Percentiles rank a stretch among this genome's conserved stretches.
Evolutionary conservation across 1,140 invertebrate species (phyloP).

Genomic region (Capitella teleta): DNA sequence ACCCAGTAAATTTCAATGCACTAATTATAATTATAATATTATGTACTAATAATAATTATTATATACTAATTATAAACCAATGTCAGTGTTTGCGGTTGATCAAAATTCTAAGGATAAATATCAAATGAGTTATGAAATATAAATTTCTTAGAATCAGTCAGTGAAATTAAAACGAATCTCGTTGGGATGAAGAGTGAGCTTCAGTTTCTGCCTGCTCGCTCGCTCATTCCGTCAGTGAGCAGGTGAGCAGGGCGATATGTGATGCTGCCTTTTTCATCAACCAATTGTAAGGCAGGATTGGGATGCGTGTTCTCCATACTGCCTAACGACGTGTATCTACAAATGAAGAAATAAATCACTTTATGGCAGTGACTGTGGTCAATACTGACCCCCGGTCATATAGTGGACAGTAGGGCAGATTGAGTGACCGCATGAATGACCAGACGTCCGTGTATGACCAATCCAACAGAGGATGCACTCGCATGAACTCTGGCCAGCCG

Average conservation of each 20-base stretch:
- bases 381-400: slow-evolving; percentile 67
- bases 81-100: no score
- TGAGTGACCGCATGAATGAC: slow-evolving; percentile 64
- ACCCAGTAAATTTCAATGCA: no score
- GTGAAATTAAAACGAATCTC: no score
- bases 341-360: neutral
- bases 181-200: neutral
- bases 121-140: no score
- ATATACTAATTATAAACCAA: no score
- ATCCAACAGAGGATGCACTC: slow-evolving; percentile 75
- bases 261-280: slow-evolving; percentile 40
- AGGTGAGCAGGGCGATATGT: slow-evolving; percentile 68
- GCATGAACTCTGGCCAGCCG: slow-evolving; percentile 75
- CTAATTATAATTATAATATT: no score
- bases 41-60: no score
- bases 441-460: slow-evolving; percentile 85
- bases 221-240: slow-evolving; percentile 54
- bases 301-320: slow-evolving; percentile 61
- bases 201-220: slow-evolving; percentile 57
- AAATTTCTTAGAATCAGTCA: no score
- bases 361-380: neutral
- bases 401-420: slow-evolving; percentile 75
- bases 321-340: slow-evolving; percentile 75
- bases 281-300: slow-evolving; percentile 59
- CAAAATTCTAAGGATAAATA: no score